Evolutionary conservation across 53 echinoderm and acorn worm genomes (phyloP).

Genomic region (Patiria pectinifera): DNA sequence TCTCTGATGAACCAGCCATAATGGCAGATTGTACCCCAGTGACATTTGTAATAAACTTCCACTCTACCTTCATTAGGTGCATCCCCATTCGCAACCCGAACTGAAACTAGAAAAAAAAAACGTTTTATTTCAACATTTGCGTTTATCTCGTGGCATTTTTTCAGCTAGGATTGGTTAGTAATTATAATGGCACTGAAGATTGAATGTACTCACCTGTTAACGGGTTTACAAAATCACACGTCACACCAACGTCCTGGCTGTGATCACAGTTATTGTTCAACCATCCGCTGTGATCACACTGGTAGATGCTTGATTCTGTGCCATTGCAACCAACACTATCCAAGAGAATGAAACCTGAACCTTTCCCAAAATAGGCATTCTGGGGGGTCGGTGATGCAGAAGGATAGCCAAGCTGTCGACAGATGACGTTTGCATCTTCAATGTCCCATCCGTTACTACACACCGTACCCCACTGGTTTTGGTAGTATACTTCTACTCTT

Average conservation of each 20-base stretch:
- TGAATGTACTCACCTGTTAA: background rate
- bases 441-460: constrained; percentile 62
- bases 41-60: background rate
- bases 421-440: constrained; percentile 56
- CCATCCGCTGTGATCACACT: constrained; percentile 33
- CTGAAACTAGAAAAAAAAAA: background rate
- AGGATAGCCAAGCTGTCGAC: constrained; percentile 49
- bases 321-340: constrained; percentile 48
- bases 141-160: background rate
- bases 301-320: constrained; percentile 25
- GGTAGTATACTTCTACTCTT: constrained; percentile 40
- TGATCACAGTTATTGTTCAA: constrained; percentile 42
- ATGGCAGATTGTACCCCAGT: constrained; percentile 4
- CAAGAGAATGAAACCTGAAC: constrained; percentile 45
- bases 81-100: background rate
- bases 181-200: background rate
- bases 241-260: constrained; percentile 59
- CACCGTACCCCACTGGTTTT: constrained; percentile 59
- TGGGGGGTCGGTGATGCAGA: constrained; percentile 9
- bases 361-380: constrained; percentile 48
- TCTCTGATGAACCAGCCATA: constrained; percentile 3
- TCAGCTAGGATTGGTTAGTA: too few species aligned
- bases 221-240: background rate
- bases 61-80: constrained; percentile 3
- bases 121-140: background rate